These are phyloP conservation scores for Scophthalmus maximus DNA, from an alignment of 2,113 vertebrate species.

Conservation along the genomic window DNA sequence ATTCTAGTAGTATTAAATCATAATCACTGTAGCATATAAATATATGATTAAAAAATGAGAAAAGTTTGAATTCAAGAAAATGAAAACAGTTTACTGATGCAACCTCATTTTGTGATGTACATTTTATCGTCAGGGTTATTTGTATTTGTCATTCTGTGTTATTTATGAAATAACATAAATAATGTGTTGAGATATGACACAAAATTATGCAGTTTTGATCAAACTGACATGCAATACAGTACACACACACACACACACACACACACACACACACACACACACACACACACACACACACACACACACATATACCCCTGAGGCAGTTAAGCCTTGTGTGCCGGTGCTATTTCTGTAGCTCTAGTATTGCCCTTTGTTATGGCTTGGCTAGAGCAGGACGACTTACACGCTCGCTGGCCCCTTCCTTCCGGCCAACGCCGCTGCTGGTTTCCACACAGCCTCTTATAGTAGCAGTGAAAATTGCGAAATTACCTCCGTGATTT, in stretches of 20 bases:
- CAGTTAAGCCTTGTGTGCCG: conserved; percentile 28
- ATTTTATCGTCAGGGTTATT: not conserved
- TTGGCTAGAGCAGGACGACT: conserved; percentile 57
- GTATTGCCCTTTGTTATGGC: conserved; percentile 47
- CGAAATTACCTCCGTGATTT: conserved; percentile 35
- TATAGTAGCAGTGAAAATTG: conserved; percentile 36
- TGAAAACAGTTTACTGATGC: not conserved
- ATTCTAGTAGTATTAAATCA: too few species aligned
- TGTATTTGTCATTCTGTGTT: not conserved
- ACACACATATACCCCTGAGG: not conserved
- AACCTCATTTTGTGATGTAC: too few species aligned
- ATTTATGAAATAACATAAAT: not conserved
- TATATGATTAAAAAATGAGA: not conserved
- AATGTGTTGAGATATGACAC: not conserved
- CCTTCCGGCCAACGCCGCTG: conserved; percentile 33
- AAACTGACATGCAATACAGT: too few species aligned
- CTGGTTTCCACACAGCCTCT: conserved; percentile 16
- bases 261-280: not conserved
- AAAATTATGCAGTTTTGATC: not conserved
- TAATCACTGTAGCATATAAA: too few species aligned
- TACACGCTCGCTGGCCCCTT: conserved; percentile 35
- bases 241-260: not conserved
- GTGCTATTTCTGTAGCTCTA: conserved; percentile 58
- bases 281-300: not conserved
- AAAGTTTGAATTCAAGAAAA: not conserved